Percentiles rank a stretch among this genome's conserved stretches.
Evolutionary conservation across 2,113 vertebrate genomes (phyloP).

Genomic region (Pseudorasbora parva): DNA sequence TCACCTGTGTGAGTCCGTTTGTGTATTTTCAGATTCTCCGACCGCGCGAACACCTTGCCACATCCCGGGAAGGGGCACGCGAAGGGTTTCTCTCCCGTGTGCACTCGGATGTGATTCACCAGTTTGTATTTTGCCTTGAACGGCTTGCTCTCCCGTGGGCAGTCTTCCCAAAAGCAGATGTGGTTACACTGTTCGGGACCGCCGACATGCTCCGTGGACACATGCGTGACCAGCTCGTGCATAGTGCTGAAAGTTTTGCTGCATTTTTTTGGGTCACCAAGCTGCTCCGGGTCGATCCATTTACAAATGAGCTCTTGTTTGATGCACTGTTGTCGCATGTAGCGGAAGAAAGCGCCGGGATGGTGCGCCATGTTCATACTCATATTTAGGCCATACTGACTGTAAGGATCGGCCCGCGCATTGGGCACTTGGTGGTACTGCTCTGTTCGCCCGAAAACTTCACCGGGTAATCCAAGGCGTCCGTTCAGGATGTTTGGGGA

Average conservation of each 20-base stretch:
- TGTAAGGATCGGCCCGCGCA: slow-evolving; percentile 53
- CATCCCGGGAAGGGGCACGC: slow-evolving; percentile 89
- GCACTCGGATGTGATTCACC: slow-evolving; percentile 87
- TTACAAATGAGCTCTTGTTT: slow-evolving; percentile 91
- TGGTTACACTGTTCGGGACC: slow-evolving; percentile 89
- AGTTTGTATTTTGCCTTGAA: slow-evolving; percentile 95
- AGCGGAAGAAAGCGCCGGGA: slow-evolving; percentile 88
- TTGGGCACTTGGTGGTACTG: slow-evolving; percentile 85
- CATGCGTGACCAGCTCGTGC: slow-evolving; percentile 91
- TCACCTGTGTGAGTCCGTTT: slow-evolving; percentile 93
- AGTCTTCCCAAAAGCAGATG: slow-evolving; percentile 90
- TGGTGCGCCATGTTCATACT: slow-evolving; percentile 83
- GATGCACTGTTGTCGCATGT: slow-evolving; percentile 90
- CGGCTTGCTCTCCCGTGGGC: slow-evolving; percentile 85
- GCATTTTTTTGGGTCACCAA: slow-evolving; percentile 82
- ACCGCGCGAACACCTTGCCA: slow-evolving; percentile 89
- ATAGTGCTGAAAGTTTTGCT: slow-evolving; percentile 91
- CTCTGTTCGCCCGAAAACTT: slow-evolving; percentile 85
- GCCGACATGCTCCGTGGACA: slow-evolving; percentile 87
- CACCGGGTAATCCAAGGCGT: slow-evolving; percentile 83
- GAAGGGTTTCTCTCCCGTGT: slow-evolving; percentile 71
- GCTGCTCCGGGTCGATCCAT: slow-evolving; percentile 87
- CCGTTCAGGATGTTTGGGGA: slow-evolving; percentile 85
- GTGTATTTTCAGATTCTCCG: slow-evolving; percentile 92
- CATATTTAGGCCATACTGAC: slow-evolving; percentile 75